Evolutionary conservation across 2,797 vertebrate genomes (phyloP).

Genomic region (Notolabrus celidotus): DNA sequence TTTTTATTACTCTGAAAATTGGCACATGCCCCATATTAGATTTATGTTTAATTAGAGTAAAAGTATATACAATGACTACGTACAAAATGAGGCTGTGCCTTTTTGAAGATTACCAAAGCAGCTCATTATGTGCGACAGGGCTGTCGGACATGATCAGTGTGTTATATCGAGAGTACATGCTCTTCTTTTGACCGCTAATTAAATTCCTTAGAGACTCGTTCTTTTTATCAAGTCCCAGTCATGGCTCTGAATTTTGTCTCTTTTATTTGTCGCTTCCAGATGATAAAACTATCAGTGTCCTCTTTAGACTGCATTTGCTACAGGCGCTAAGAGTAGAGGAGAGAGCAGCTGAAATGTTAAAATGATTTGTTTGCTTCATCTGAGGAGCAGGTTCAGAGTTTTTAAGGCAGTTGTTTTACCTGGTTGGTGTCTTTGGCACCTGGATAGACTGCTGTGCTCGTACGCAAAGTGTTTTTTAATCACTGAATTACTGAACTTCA

Average conservation of each 20-base stretch:
- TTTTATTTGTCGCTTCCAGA: conserved; percentile 28
- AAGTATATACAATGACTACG: conserved; percentile 7
- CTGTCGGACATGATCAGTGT: conserved; percentile 10
- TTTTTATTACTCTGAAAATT: conserved; percentile 10
- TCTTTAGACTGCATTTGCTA: conserved; percentile 26
- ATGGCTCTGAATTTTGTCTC: not conserved
- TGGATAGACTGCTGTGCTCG: not conserved
- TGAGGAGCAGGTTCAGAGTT: conserved; percentile 34
- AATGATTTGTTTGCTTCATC: conserved; percentile 24
- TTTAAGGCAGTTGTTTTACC: not conserved
- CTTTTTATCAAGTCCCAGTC: conserved; percentile 23
- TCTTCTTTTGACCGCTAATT: conserved; percentile 41
- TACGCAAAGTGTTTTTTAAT: conserved; percentile 12
- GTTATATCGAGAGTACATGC: conserved; percentile 16
- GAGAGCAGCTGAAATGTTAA: conserved; percentile 55
- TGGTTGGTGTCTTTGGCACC: not conserved
- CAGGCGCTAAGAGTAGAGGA: conserved; percentile 39
- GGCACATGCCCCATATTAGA: not conserved
- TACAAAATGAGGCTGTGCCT: conserved; percentile 5
- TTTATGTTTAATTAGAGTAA: conserved; percentile 42
- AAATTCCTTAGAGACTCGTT: conserved; percentile 27
- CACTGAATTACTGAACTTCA: conserved; percentile 16
- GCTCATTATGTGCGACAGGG: conserved; percentile 32
- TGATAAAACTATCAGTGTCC: conserved; percentile 24
- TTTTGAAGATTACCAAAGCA: conserved; percentile 33